Evolutionary conservation across 2,888 invertebrate species (phyloP).

Genomic region (Serrognathus titanus): DNA sequence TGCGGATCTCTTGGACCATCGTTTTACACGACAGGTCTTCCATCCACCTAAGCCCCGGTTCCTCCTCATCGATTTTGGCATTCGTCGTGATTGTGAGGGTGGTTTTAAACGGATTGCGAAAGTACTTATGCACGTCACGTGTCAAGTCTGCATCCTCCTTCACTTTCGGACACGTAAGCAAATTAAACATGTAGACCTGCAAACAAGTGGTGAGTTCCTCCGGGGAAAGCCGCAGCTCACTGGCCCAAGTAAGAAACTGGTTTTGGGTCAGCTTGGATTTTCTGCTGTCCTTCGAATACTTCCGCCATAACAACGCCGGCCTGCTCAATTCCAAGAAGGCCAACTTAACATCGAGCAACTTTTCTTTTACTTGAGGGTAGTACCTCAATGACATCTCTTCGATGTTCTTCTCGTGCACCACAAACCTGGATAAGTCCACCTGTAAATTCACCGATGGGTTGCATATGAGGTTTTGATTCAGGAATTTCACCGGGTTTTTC

Average conservation of each 20-base stretch:
- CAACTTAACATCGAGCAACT: not conserved
- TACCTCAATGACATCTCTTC: slow-evolving; percentile 3
- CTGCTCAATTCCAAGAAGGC: slow-evolving; percentile 6
- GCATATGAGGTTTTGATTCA: not conserved
- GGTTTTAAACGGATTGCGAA: slow-evolving; percentile 2
- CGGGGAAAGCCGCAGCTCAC: slow-evolving; percentile 7
- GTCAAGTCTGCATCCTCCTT: not conserved
- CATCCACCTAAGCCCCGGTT: slow-evolving; percentile 10
- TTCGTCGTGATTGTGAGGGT: not conserved
- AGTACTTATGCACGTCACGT: slow-evolving; percentile 5
- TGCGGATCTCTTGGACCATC: slow-evolving; percentile 10
- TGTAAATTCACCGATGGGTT: not conserved
- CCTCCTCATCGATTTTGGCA: slow-evolving; percentile 2
- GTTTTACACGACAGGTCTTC: slow-evolving; percentile 7
- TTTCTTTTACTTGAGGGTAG: slow-evolving; percentile 5
- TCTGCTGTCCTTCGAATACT: not conserved
- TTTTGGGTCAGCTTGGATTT: not conserved
- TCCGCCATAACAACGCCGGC: slow-evolving; percentile 7
- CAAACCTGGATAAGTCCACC: slow-evolving; percentile 3
- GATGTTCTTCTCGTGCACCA: slow-evolving; percentile 2
- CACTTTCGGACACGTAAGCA: slow-evolving; percentile 3
- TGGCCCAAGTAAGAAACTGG: slow-evolving; percentile 14
- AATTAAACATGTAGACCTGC: slow-evolving; percentile 11
- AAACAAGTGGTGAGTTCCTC: slow-evolving; percentile 8
- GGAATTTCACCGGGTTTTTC: slow-evolving; percentile 4